Evolutionary conservation across 2,888 invertebrate species (phyloP).

Genomic region (Agrotis clavis): DNA sequence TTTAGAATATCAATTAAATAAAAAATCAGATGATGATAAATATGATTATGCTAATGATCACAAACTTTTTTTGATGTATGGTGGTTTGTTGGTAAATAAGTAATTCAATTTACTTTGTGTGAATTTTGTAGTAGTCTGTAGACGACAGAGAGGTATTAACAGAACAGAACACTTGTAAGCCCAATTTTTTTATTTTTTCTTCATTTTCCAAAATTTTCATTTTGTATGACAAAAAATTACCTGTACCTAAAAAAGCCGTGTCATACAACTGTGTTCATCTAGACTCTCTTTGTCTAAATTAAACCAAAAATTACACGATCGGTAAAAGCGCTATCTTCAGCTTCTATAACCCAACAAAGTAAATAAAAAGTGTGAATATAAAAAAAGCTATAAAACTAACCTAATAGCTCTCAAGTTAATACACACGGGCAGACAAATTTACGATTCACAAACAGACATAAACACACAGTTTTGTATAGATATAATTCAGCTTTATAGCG

Average conservation of each 20-base stretch:
- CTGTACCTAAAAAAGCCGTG: too few species aligned
- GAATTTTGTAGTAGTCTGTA: neutral
- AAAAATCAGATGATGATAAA: too few species aligned
- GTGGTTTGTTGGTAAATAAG: too few species aligned
- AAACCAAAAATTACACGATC: conserved; percentile 5
- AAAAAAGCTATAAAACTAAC: conserved; percentile 66
- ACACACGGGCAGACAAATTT: conserved; percentile 64
- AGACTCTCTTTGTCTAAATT: neutral
- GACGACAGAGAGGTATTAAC: neutral
- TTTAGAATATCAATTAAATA: too few species aligned
- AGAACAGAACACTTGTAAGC: too few species aligned
- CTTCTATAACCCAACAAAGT: neutral
- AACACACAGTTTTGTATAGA: conserved; percentile 64
- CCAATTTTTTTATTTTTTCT: too few species aligned
- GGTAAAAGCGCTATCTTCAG: conserved; percentile 3
- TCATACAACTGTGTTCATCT: too few species aligned
- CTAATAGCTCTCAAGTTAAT: conserved; percentile 65
- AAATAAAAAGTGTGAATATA: conserved; percentile 61
- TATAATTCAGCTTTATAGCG: conserved; percentile 66
- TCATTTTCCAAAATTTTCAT: too few species aligned
- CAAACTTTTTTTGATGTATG: too few species aligned
- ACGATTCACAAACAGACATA: conserved; percentile 67
- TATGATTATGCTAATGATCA: too few species aligned
- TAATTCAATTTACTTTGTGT: too few species aligned
- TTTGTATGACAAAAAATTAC: too few species aligned